Percentiles rank a stretch among this genome's conserved stretches.
Evolutionary conservation across 2,888 invertebrate genomes (phyloP).

Genomic region (Boloria selene): DNA sequence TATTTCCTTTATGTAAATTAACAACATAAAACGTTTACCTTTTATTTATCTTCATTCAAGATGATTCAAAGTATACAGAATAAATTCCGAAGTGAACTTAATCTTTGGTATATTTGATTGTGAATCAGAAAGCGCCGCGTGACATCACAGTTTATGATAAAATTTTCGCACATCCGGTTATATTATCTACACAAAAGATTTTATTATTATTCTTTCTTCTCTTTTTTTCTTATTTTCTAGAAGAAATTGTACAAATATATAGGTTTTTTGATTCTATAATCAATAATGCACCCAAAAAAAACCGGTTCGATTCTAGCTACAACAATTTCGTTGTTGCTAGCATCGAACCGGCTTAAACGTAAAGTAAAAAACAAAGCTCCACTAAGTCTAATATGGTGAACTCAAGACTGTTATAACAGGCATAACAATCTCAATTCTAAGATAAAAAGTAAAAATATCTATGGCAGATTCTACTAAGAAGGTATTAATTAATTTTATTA

Average conservation of each 20-base stretch:
- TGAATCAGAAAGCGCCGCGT: constrained; percentile 19
- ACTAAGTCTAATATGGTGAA: background rate
- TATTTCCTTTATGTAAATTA: background rate
- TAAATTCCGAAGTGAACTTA: constrained; percentile 9
- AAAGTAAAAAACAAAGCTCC: no score
- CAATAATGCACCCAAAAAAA: no score
- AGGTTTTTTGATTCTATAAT: no score
- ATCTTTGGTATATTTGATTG: constrained; percentile 2
- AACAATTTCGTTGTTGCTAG: no score
- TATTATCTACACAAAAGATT: background rate
- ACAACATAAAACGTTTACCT: background rate
- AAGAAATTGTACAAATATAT: no score
- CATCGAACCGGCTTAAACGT: no score
- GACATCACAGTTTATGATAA: constrained; percentile 16
- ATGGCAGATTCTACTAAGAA: no score
- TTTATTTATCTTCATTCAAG: background rate
- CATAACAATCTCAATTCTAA: background rate
- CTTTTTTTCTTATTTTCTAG: no score
- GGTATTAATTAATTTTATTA: no score
- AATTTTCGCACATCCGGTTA: constrained; percentile 1
- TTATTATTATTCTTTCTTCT: background rate
- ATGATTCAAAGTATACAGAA: constrained; percentile 15
- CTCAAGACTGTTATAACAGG: background rate
- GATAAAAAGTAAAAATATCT: no score
- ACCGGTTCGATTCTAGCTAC: no score